Conservation (phyloP, 2,113 vertebrate species). For the Sterna hirundo region DNA sequence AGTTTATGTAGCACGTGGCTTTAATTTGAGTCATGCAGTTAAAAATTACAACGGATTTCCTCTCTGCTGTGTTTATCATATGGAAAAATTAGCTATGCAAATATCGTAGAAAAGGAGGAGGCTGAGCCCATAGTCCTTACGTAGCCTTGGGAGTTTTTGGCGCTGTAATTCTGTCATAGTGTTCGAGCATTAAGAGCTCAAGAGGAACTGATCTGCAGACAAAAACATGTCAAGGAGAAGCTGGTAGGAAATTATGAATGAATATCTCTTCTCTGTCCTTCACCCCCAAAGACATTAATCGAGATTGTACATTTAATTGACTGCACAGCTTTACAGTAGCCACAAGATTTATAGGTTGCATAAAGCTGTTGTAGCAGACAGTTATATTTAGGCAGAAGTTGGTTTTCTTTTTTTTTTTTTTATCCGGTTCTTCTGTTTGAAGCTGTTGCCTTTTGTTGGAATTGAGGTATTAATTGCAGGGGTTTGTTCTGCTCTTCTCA, state of each 20-base stretch:
- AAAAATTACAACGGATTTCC: background rate
- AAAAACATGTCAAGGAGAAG: background rate
- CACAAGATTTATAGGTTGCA: background rate
- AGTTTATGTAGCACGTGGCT: background rate
- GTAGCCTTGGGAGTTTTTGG: background rate
- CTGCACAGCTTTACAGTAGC: background rate
- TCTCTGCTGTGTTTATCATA: background rate
- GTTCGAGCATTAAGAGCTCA: background rate
- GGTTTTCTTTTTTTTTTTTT: background rate
- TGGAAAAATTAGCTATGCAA: background rate
- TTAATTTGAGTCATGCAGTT: background rate
- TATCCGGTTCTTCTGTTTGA: background rate
- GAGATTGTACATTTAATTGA: background rate
- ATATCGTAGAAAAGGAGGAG: background rate
- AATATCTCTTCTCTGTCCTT: background rate
- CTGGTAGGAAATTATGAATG: background rate
- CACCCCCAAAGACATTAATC: background rate
- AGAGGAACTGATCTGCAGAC: background rate
- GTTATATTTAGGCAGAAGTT: background rate
- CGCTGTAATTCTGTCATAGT: background rate
- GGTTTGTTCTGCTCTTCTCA: background rate
- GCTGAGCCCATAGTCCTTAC: background rate
- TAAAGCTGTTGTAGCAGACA: background rate
- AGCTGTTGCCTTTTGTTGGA: background rate
- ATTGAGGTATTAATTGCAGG: background rate